Conservation (phyloP, 2,113 vertebrate genomes). For the Cynoglossus semilaevis region DNA sequence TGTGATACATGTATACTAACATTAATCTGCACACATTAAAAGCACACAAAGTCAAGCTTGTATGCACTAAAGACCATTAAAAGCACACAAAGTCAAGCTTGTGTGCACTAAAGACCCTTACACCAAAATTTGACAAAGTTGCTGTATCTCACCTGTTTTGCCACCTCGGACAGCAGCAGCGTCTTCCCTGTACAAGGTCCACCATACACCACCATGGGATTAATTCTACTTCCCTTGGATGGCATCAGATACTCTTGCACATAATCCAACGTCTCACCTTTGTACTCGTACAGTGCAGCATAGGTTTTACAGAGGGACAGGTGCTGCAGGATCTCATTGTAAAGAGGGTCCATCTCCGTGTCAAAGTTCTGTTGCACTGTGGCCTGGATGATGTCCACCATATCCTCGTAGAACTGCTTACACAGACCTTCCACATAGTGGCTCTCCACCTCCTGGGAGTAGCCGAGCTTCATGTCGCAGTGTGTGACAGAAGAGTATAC, state of each 20-base stretch:
- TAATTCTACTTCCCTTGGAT: conserved; percentile 84
- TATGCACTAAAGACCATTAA: conserved; percentile 1
- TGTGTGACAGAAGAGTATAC: conserved; percentile 97
- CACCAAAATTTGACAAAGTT: neutral
- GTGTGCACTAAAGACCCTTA: neutral
- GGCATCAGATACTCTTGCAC: conserved; percentile 90
- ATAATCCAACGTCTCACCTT: conserved; percentile 86
- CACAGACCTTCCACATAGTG: conserved; percentile 97
- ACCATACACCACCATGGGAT: conserved; percentile 89
- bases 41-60: neutral
- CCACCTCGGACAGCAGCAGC: conserved; percentile 88
- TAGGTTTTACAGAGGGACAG: conserved; percentile 91
- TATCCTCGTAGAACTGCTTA: conserved; percentile 98
- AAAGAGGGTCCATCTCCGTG: conserved; percentile 88
- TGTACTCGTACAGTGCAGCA: conserved; percentile 88
- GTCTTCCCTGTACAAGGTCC: conserved; percentile 98
- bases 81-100: neutral
- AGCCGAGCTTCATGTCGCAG: conserved; percentile 97
- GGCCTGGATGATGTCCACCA: conserved; percentile 98
- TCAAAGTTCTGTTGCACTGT: conserved; percentile 98
- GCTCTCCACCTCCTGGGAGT: conserved; percentile 94
- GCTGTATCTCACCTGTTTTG: conserved; percentile 84
- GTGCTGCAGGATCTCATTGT: conserved; percentile 95
- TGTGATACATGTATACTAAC: neutral
- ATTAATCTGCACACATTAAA: neutral